Base-by-base conservation (phyloP, 2,113 vertebrate genomes). In the Eleginops maclovinus region DNA sequence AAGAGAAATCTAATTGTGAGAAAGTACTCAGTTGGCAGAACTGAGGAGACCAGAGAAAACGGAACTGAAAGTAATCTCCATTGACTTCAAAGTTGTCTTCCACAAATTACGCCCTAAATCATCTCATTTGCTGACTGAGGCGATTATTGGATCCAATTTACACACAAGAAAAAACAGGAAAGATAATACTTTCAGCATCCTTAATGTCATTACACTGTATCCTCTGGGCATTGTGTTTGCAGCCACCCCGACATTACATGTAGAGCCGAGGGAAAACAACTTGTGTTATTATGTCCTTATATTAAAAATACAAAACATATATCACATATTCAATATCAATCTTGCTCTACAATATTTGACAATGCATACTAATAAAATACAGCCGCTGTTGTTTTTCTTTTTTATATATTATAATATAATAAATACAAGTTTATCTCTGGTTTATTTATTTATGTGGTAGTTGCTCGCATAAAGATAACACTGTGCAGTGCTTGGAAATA, bases 121-220 rank as follows among this genome's bases (percentile, higher is more conserved):
- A 84, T 87, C 74, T 88, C 58, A 58, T 90, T 88, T 87, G 75
- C 80, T 78, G 83, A 85, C 77, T 58, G 78, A 71, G 83, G 86
- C 80, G 21, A 92, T 90, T 76, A 85, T 79, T 63, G 86, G 28
- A 85, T 91, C 86, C 62, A 89, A 91, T 87, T 90, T 89, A 75
- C 65, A 84, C 36, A 44, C 31, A 36, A 74, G 41, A 28, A 72
- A 65, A 89, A 81, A 72, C 49, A 68, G 78, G 63, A 78, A 77
- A 80, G 64, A 87, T 56, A 75, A 79, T 73, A 63, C 26, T 77
- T 75, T 79, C 12, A 72, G 76, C 31, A 26, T 72, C 51, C 19
- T 58, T 47, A 81, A 75, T 40, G 36, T 36, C 69, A 86, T 89
- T 73, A 78, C 28, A 21, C 46, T 47, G 58, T 55, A 51, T 87